phyloP scores from a whole-genome alignment of 2,797 vertebrate species.

The Scleropages formosus region DNA sequence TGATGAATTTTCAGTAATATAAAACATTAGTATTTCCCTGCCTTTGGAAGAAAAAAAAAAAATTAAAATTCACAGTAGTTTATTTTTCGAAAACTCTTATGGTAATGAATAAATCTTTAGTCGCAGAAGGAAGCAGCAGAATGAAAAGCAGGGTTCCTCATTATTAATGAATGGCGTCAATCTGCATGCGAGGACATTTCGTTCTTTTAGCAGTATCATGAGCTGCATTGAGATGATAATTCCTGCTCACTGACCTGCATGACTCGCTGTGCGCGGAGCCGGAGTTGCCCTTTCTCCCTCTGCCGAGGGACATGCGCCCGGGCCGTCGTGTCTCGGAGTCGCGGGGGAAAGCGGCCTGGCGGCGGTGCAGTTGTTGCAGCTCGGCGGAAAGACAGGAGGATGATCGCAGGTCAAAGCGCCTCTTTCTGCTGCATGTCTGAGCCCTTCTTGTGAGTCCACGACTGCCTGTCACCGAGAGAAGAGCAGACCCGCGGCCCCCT shows the following conservation, averaged over 20 bases:
- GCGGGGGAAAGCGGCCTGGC: neutral
- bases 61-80: no score
- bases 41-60: no score
- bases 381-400: neutral
- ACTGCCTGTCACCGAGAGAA: neutral
- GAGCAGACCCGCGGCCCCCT: neutral
- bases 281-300: no score
- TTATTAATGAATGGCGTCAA: neutral
- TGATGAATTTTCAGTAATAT: neutral
- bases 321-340: neutral
- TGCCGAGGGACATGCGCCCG: neutral
- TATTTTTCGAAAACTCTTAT: no score
- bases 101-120: neutral
- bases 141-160: neutral
- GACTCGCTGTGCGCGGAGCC: no score
- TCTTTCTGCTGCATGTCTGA: neutral
- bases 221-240: neutral
- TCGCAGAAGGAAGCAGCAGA: neutral
- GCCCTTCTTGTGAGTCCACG: neutral
- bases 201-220: neutral
- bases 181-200: no score
- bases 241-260: neutral
- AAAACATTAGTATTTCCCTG: neutral
- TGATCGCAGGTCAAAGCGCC: neutral
- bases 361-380: neutral